Conservation (phyloP, 2,888 invertebrate species). For the Drosophila rubida region DNA sequence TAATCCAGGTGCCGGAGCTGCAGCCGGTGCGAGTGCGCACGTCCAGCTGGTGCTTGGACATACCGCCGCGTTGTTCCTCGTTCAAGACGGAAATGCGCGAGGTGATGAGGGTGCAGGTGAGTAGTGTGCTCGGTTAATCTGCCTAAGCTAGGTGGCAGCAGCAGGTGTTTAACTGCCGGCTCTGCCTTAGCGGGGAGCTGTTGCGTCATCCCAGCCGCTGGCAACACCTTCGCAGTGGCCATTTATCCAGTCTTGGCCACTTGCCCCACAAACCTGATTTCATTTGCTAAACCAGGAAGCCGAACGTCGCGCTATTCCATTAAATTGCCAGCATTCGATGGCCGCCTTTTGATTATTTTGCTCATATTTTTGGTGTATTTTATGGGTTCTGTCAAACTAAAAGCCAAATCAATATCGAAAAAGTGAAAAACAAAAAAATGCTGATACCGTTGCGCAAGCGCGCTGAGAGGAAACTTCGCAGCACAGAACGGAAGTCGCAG, state of each 20-base stretch:
- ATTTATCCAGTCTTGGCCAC: conserved; percentile 49
- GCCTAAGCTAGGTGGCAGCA: conserved; percentile 7
- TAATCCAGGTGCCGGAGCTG: conserved; percentile 77
- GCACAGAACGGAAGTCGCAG: conserved; percentile 66
- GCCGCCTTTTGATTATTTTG: conserved; percentile 52
- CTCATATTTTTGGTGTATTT: conserved; percentile 37
- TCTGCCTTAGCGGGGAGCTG: conserved; percentile 60
- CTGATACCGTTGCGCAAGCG: conserved; percentile 55
- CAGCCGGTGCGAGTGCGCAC: conserved; percentile 90
- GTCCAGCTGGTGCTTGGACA: conserved; percentile 91
- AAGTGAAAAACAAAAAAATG: not conserved
- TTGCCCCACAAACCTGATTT: conserved; percentile 75
- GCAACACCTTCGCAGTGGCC: conserved; percentile 66
- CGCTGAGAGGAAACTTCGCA: conserved; percentile 11
- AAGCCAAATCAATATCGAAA: not conserved
- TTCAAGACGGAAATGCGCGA: conserved; percentile 90
- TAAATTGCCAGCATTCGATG: conserved; percentile 56
- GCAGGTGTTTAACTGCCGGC: conserved; percentile 64
- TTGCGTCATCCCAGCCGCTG: conserved; percentile 56
- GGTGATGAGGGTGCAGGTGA: conserved; percentile 89
- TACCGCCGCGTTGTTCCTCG: conserved; percentile 92
- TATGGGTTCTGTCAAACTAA: conserved; percentile 58
- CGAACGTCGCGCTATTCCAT: conserved; percentile 42
- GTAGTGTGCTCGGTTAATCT: conserved; percentile 56
- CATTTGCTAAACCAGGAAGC: conserved; percentile 63